These are phyloP conservation scores for Aporrectodea caliginosa DNA, from an alignment of 1,140 invertebrate genomes.

Conservation along the genomic window DNA sequence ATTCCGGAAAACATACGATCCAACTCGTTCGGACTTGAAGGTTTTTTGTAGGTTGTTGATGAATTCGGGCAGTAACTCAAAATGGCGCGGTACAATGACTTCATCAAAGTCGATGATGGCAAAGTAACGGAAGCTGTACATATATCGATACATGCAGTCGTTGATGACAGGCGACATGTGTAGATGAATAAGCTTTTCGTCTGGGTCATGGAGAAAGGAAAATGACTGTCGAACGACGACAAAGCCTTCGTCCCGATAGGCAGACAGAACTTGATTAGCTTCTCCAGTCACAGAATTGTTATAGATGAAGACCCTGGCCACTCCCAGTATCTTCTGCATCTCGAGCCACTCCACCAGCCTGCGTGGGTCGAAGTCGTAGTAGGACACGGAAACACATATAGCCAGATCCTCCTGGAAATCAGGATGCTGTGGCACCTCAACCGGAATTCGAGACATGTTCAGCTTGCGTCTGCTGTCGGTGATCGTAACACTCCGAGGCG, in stretches of 20 bases:
- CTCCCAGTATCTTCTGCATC: neutral
- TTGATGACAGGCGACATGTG: conserved; percentile 60
- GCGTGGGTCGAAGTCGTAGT: neutral
- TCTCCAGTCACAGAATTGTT: neutral
- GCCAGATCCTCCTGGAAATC: neutral
- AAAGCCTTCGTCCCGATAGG: conserved; percentile 14
- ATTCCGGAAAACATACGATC: conserved; percentile 67
- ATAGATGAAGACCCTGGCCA: neutral
- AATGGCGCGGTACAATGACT: conserved; percentile 70
- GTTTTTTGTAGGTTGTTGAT: neutral
- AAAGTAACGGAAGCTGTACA: conserved; percentile 77
- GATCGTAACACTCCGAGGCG: neutral
- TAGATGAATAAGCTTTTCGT: neutral
- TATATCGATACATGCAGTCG: conserved; percentile 84
- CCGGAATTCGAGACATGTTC: neutral
- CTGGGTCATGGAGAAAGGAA: neutral
- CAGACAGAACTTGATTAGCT: neutral
- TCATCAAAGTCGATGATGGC: conserved; percentile 85
- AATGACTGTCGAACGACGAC: conserved; percentile 16
- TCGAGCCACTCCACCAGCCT: neutral
- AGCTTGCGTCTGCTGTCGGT: neutral
- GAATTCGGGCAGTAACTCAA: neutral
- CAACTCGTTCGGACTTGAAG: neutral
- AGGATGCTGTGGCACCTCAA: neutral
- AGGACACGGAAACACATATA: neutral